Conservation (phyloP, 1,140 invertebrate species). For the Pseudomyrmex concolor region DNA sequence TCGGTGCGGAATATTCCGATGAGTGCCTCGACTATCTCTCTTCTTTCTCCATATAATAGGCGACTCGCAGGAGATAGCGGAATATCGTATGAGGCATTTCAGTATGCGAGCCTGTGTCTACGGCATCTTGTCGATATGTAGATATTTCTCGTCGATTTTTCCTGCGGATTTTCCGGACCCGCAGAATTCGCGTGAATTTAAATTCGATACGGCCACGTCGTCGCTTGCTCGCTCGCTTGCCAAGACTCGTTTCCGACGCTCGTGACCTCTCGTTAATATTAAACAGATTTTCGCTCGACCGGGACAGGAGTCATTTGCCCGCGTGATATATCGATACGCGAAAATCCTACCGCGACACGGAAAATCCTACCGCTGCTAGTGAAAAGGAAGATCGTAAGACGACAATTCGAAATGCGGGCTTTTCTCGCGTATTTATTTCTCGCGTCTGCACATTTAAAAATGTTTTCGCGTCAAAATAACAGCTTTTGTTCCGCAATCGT, state of each 20-base stretch:
- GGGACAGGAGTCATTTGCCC: conserved; percentile 40
- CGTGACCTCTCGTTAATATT: conserved; percentile 61
- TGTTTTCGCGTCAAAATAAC: neutral
- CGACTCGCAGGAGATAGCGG: conserved; percentile 67
- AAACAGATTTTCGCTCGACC: conserved; percentile 51
- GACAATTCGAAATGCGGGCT: neutral
- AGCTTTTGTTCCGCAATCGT: too few relatives aligned
- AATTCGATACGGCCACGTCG: conserved; percentile 76
- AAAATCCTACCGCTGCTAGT: neutral
- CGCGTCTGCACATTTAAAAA: neutral
- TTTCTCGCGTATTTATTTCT: neutral
- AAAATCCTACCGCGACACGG: conserved; percentile 18
- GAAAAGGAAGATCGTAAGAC: neutral
- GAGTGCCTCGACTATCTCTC: conserved; percentile 50
- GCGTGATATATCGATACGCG: conserved; percentile 55
- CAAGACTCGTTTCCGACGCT: conserved; percentile 48
- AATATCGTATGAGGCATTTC: conserved; percentile 80
- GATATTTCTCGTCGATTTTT: conserved; percentile 70
- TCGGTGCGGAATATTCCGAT: conserved; percentile 45
- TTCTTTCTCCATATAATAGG: conserved; percentile 73
- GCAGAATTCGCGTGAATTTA: conserved; percentile 80
- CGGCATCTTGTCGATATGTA: conserved; percentile 76
- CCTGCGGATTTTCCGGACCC: conserved; percentile 68
- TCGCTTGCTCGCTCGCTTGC: conserved; percentile 27
- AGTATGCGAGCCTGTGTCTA: conserved; percentile 80